A percentile compares a stretch with the other conserved stretches of the same genome.
Conservation (phyloP, 2,888 invertebrate species). For the Cryptophagus acutangulus region DNA sequence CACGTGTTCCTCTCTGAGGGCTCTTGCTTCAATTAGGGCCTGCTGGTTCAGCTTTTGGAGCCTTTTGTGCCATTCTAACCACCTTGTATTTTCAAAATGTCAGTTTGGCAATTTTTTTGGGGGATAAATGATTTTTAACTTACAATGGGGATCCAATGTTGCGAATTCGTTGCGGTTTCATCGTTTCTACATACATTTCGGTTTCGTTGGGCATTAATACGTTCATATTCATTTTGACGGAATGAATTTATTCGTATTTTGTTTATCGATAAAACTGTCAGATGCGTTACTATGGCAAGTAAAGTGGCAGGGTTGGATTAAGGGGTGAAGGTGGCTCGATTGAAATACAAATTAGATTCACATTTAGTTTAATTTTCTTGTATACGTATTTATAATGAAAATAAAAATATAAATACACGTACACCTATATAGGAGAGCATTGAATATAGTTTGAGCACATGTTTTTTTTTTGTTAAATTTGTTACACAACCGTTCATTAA, state of each 20-base stretch:
- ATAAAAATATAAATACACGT: neutral
- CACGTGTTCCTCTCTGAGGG: slow-evolving; percentile 74
- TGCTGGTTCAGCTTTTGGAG: slow-evolving; percentile 84
- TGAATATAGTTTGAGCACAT: slow-evolving; percentile 3
- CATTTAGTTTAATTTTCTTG: slow-evolving; percentile 4
- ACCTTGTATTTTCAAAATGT: slow-evolving; percentile 48
- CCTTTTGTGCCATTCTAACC: slow-evolving; percentile 78
- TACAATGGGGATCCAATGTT: slow-evolving; percentile 62
- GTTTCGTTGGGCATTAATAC: slow-evolving; percentile 63
- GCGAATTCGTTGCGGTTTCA: slow-evolving; percentile 61
- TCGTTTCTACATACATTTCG: slow-evolving; percentile 68
- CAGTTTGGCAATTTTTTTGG: slow-evolving; percentile 9
- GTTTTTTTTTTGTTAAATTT: neutral
- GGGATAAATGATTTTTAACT: slow-evolving; percentile 17
- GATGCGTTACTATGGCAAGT: too few relatives aligned
- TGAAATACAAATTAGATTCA: neutral
- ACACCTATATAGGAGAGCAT: slow-evolving; percentile 2
- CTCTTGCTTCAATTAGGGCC: slow-evolving; percentile 75
- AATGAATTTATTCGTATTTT: too few relatives aligned
- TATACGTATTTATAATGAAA: neutral
- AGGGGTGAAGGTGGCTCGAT: too few relatives aligned
- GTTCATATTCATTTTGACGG: slow-evolving; percentile 51
- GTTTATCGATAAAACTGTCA: too few relatives aligned
- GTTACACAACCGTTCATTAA: too few relatives aligned
- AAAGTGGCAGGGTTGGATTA: too few relatives aligned